Percentiles rank a stretch among this genome's conserved stretches.
Evolutionary conservation across 2,888 invertebrate genomes (phyloP).

Genomic region (Cephus spinipes): DNA sequence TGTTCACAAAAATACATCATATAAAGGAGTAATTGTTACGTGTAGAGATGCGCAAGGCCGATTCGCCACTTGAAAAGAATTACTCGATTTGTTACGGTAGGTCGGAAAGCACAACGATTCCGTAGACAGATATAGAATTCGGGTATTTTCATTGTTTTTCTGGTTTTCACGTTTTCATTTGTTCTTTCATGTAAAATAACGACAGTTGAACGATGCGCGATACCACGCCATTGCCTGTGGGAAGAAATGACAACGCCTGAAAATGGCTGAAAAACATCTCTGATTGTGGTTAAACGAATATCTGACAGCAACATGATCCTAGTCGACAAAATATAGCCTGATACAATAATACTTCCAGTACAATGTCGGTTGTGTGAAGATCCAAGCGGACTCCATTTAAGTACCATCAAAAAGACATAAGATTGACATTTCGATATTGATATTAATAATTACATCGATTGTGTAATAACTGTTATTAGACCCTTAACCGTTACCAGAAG

Average conservation of each 20-base stretch:
- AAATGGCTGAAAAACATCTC: not conserved
- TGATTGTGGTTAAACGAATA: not conserved
- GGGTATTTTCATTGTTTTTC: not conserved
- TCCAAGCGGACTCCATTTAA: slow-evolving; percentile 37
- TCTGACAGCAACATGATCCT: not conserved
- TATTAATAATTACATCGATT: slow-evolving; percentile 57
- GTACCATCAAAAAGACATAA: slow-evolving; percentile 59
- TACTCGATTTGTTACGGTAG: slow-evolving; percentile 12
- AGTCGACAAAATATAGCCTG: not conserved
- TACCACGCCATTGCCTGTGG: not conserved
- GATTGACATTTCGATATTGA: slow-evolving; percentile 58
- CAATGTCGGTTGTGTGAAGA: not conserved
- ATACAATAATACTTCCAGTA: not conserved
- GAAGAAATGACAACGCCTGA: not conserved
- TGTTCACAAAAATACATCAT: slow-evolving; percentile 65
- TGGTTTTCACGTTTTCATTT: not conserved
- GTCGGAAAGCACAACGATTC: not conserved
- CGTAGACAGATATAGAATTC: not conserved
- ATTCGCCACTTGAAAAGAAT: slow-evolving; percentile 39
- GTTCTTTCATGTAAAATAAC: not conserved
- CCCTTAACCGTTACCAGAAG: slow-evolving; percentile 1
- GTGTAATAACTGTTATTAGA: slow-evolving; percentile 36
- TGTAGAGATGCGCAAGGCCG: slow-evolving; percentile 49
- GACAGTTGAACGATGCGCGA: not conserved
- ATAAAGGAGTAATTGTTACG: slow-evolving; percentile 28